Conservation (phyloP, 2,888 invertebrate species). For the Chironomus tentans region DNA sequence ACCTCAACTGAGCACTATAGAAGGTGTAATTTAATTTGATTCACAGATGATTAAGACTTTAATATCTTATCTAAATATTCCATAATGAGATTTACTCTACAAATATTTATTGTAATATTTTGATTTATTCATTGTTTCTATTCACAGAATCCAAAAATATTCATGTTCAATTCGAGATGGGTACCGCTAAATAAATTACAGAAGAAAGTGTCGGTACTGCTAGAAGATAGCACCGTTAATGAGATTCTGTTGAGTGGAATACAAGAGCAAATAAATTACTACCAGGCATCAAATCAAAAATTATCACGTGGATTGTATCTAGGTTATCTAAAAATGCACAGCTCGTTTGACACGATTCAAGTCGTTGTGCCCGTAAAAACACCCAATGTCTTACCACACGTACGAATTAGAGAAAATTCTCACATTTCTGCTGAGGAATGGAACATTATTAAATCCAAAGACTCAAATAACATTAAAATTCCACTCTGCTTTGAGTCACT, state of each 20-base stretch:
- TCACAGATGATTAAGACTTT: too few relatives aligned
- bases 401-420: constrained; percentile 85
- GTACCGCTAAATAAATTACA: constrained; percentile 75
- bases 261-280: constrained; percentile 63
- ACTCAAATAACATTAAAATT: constrained; percentile 42
- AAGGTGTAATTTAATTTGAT: too few relatives aligned
- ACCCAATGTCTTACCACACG: constrained; percentile 91
- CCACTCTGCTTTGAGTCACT: constrained; percentile 31
- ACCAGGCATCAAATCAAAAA: constrained; percentile 65
- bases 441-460: constrained; percentile 70
- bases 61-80: too few relatives aligned
- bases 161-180: constrained; percentile 88
- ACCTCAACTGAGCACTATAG: too few relatives aligned
- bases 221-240: constrained; percentile 65
- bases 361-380: constrained; percentile 86
- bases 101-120: too few relatives aligned
- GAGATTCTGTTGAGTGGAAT: constrained; percentile 81
- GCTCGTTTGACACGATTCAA: constrained; percentile 88
- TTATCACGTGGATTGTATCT: constrained; percentile 83
- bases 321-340: constrained; percentile 93
- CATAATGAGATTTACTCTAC: too few relatives aligned
- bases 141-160: constrained; percentile 59
- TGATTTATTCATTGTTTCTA: too few relatives aligned
- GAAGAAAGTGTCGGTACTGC: constrained; percentile 64
- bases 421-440: constrained; percentile 98